Conservation (phyloP, 1,140 invertebrate genomes). For the Drosophila ercepeae region DNA sequence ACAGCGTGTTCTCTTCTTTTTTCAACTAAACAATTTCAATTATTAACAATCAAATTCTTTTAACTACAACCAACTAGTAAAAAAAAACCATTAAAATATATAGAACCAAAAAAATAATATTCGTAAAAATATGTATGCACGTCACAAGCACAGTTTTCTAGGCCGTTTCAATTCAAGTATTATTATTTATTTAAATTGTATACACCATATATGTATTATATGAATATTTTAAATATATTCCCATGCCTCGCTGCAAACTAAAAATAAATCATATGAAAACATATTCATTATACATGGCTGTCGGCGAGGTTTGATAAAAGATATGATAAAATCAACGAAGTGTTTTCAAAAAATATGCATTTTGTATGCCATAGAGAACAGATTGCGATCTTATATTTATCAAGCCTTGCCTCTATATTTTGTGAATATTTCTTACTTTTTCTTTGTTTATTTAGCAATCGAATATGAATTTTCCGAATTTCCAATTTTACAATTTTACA, state of each 20-base stretch:
- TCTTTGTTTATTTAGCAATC: conserved; percentile 14
- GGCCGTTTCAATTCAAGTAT: conserved; percentile 72
- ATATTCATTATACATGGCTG: conserved; percentile 51
- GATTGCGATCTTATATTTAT: conserved; percentile 2
- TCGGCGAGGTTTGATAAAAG: conserved; percentile 45
- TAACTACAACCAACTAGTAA: conserved; percentile 40
- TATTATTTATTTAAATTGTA: conserved; percentile 70
- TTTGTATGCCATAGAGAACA: conserved; percentile 23
- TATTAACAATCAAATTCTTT: conserved; percentile 56
- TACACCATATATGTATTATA: conserved; percentile 65
- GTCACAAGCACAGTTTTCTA: conserved; percentile 79
- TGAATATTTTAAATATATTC: conserved; percentile 51
- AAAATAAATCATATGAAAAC: conserved; percentile 41
- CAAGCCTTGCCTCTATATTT: conserved; percentile 21
- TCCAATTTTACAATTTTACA: background rate
- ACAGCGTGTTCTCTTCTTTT: conserved; percentile 70
- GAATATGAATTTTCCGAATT: conserved; percentile 7
- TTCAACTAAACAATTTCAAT: conserved; percentile 75
- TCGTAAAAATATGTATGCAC: conserved; percentile 73
- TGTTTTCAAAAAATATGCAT: conserved; percentile 7
- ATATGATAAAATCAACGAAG: conserved; percentile 1
- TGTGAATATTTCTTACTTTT: conserved; percentile 1
- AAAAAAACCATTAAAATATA: conserved; percentile 39
- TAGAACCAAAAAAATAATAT: conserved; percentile 40
- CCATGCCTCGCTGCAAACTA: conserved; percentile 47